Conservation (phyloP, 1,140 invertebrate species). For the Saxidomus purpurata region DNA sequence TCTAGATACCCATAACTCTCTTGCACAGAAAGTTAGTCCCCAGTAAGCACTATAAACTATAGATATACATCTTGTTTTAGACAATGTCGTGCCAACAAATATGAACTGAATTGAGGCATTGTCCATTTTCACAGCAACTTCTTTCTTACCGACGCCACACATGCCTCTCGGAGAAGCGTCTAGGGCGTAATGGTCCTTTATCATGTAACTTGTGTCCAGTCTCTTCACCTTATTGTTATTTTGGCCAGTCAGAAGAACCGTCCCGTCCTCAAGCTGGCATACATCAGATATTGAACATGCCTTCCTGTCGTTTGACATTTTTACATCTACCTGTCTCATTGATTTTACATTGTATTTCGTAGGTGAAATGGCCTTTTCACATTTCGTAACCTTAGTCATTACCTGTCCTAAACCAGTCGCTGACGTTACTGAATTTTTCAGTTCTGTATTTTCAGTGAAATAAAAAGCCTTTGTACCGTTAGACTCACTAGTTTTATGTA, state of each 20-base stretch:
- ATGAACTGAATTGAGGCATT: background rate
- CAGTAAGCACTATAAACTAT: background rate
- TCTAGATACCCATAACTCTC: background rate
- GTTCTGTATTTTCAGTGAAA: constrained; percentile 1
- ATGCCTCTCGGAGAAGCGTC: background rate
- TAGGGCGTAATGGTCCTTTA: background rate
- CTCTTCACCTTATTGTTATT: background rate
- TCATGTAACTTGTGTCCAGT: background rate
- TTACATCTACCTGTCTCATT: background rate
- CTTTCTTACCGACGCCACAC: background rate
- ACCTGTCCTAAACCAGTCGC: background rate
- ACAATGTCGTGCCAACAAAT: background rate
- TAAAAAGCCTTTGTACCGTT: background rate
- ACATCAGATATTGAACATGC: background rate
- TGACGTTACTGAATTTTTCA: background rate
- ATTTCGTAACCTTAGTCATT: too few relatives aligned
- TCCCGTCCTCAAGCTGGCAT: background rate
- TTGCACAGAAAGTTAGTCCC: background rate
- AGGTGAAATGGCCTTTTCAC: background rate
- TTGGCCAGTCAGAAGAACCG: background rate
- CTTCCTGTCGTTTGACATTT: background rate
- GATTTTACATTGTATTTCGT: background rate
- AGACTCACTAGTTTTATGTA: background rate
- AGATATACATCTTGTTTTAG: background rate
- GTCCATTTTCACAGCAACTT: constrained; percentile 1